A percentile compares a stretch with the other conserved stretches of the same genome.
Evolutionary conservation across 2,797 vertebrate genomes (phyloP).

Genomic region (Semotilus atromaculatus): DNA sequence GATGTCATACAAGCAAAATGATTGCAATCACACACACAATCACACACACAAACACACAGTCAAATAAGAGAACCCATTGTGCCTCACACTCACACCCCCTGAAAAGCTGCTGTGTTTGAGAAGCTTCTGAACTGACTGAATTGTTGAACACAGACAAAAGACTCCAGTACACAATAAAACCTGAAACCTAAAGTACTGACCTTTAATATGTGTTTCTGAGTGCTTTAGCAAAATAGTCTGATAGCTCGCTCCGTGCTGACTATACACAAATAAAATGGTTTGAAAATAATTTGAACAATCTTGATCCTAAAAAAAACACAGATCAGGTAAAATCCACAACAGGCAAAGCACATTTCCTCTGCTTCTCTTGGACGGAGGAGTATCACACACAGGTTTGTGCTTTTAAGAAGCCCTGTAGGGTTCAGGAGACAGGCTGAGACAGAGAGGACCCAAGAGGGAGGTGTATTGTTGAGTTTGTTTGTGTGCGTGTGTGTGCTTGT

Average conservation of each 20-base stretch:
- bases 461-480: conserved; percentile 20
- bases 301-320: conserved; percentile 38
- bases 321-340: conserved; percentile 22
- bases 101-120: neutral
- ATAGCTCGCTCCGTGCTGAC: neutral
- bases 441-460: conserved; percentile 48
- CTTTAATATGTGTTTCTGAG: conserved; percentile 23
- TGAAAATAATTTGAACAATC: neutral
- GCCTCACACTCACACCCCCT: conserved; percentile 6
- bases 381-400: conserved; percentile 28
- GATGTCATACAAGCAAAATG: conserved; percentile 35
- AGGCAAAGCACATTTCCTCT: conserved; percentile 3
- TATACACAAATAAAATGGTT: conserved; percentile 16
- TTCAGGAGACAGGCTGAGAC: conserved; percentile 51
- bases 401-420: conserved; percentile 47
- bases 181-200: neutral
- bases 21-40: conserved; percentile 8
- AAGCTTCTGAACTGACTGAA: conserved; percentile 1
- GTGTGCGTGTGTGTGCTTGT: conserved; percentile 8
- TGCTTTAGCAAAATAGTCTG: neutral
- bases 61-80: neutral
- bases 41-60: conserved; percentile 2
- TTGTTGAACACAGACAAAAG: conserved; percentile 8
- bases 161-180: neutral
- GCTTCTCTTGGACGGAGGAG: neutral